phyloP scores from a whole-genome alignment of 2,888 invertebrate genomes.

The Strigamia maritima region DNA sequence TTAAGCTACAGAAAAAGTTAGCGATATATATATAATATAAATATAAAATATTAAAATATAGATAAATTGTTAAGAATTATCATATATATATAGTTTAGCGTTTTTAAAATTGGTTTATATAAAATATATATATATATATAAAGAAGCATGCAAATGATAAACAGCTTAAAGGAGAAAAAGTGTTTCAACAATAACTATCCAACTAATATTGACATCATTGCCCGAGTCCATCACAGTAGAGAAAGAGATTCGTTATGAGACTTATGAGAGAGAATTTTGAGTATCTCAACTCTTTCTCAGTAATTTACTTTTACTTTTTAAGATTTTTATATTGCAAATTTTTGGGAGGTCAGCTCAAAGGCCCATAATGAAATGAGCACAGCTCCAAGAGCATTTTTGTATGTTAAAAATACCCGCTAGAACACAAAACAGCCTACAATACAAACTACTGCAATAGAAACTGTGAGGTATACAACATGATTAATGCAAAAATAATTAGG shows the following conservation, averaged over 20 bases:
- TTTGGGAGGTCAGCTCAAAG: constrained; percentile 34
- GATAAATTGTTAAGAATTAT: constrained; percentile 31
- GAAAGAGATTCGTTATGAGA: constrained; percentile 25
- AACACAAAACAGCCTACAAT: constrained; percentile 34
- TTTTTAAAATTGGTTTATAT: neutral
- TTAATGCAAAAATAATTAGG: constrained; percentile 26
- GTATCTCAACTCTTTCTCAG: constrained; percentile 31
- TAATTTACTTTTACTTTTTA: neutral
- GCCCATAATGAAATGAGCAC: constrained; percentile 28
- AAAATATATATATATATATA: constrained; percentile 28
- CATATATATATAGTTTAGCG: constrained; percentile 31
- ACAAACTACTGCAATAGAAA: constrained; percentile 31
- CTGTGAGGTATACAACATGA: constrained; percentile 26
- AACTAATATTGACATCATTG: constrained; percentile 32
- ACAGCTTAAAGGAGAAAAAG: constrained; percentile 34
- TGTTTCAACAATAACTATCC: constrained; percentile 34
- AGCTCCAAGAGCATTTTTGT: constrained; percentile 33
- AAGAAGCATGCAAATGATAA: constrained; percentile 34
- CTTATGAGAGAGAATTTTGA: constrained; percentile 13
- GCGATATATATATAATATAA: constrained; percentile 26
- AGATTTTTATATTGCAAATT: neutral
- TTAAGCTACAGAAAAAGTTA: constrained; percentile 33
- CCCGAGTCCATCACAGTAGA: constrained; percentile 34
- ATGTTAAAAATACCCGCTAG: constrained; percentile 34
- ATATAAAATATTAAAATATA: constrained; percentile 22